Base-by-base conservation (phyloP, 2,888 invertebrate genomes). In the Bombylius discolor region DNA sequence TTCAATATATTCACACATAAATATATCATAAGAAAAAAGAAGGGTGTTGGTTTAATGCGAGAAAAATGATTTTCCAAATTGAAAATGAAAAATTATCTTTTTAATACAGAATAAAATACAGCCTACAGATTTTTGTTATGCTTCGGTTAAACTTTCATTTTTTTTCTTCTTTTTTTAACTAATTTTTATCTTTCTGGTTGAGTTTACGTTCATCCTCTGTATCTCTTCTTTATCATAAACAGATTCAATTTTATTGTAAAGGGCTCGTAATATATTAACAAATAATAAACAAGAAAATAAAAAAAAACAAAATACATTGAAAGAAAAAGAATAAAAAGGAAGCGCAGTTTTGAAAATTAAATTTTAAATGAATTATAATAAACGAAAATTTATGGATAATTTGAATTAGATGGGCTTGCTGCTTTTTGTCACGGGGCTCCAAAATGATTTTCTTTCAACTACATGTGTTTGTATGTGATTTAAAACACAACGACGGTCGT, bases 51-150 rank as follows among this genome's bases (percentile, higher is more conserved):
- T 42, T 44, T 53, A 53, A 53, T 48, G 42, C 13, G 5, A 49
- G 48, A 53, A 53, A 53, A 54, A 54, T 54, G 53, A 49, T 33
- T 45, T 45, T 45, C 33, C 13, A 48, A 54, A 54, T 54, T 54
- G 53, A 49, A 54, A 54, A 49, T 54, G 53, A 54, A 54, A 54
- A 54, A 54, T 54, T 54, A 54, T 49, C 53, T 42, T 11, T 42
- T 42, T 11, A 23, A 23, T 23, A 23, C 23, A 23, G 23, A 23
- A 23, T 3, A 23, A 23, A 23, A 23, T 23, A 23, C 23, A 23
- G 23, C 23, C 23, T 23, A 23, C 23, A 23, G 23, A 23, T 23
- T 23, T 23, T 23, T 23, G 23, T 23, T 23, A 23, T 23, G 23
- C 23, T 23, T 23, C 23, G 23, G 23, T 23, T 23, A 23, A 23